These are phyloP conservation scores for Pampusana beccarii DNA, from an alignment of 2,113 vertebrate genomes.

Conservation along the genomic window DNA sequence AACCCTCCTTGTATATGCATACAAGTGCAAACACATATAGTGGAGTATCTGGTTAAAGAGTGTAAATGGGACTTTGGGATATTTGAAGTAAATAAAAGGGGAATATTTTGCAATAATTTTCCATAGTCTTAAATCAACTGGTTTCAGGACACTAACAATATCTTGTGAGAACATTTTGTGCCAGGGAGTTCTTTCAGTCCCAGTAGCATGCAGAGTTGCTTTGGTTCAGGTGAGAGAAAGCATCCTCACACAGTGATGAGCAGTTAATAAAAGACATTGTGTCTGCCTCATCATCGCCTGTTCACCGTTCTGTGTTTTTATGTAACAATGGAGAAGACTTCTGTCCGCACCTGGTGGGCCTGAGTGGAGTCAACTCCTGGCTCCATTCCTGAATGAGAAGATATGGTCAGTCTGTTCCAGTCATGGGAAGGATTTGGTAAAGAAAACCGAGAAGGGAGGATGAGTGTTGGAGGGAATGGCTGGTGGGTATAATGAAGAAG, in stretches of 20 bases:
- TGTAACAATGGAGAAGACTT: neutral
- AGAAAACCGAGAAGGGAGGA: neutral
- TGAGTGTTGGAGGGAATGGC: neutral
- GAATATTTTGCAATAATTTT: neutral
- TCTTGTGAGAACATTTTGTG: neutral
- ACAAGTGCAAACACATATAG: neutral
- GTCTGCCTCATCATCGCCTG: neutral
- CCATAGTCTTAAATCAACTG: neutral
- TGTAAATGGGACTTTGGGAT: neutral
- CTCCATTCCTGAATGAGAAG: neutral
- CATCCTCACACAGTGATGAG: neutral
- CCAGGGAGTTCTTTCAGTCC: neutral
- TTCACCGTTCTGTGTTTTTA: neutral
- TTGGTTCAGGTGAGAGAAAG: neutral
- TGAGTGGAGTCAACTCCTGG: neutral
- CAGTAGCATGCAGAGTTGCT: neutral
- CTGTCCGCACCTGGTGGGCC: neutral
- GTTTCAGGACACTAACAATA: neutral
- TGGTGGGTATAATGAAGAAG: neutral
- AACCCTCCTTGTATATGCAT: accelerated
- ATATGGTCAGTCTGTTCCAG: neutral
- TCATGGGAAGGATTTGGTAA: neutral
- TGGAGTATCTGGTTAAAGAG: neutral
- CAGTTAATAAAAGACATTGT: neutral
- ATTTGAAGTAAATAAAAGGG: neutral